phyloP scores from a whole-genome alignment of 2,797 vertebrate species.

The Gymnothorax reevesii region DNA sequence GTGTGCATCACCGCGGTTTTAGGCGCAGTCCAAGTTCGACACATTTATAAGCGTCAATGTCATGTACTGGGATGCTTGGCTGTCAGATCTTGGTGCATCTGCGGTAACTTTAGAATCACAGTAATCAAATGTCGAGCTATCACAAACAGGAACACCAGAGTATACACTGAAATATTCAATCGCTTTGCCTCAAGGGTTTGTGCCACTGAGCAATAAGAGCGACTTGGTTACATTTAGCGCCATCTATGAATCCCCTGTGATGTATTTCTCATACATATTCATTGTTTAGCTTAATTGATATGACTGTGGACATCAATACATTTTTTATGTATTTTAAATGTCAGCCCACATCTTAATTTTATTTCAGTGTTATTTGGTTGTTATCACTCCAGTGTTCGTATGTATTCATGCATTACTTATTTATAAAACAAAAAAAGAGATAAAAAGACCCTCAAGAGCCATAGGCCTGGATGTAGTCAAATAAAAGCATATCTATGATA shows the following conservation, averaged over 20 bases:
- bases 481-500: not conserved
- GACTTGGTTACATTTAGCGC: not conserved
- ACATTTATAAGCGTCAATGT: not conserved
- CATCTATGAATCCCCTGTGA: not conserved
- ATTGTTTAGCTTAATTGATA: not conserved
- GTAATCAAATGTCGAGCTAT: not conserved
- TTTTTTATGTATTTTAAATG: not conserved
- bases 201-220: not conserved
- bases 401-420: not conserved
- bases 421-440: not conserved
- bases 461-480: not conserved
- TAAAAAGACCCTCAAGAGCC: not conserved
- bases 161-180: not conserved
- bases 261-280: slow-evolving; percentile 2
- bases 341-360: not conserved
- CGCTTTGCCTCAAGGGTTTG: not conserved
- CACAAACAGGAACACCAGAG: not conserved
- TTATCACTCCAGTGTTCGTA: not conserved
- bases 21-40: not conserved
- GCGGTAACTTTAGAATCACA: not conserved
- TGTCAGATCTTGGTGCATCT: not conserved
- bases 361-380: slow-evolving; percentile 1
- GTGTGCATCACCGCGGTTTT: not conserved
- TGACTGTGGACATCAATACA: too few relatives aligned
- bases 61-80: not conserved